phyloP scores from a whole-genome alignment of 2,797 vertebrate species.

The Leuciscus waleckii region DNA sequence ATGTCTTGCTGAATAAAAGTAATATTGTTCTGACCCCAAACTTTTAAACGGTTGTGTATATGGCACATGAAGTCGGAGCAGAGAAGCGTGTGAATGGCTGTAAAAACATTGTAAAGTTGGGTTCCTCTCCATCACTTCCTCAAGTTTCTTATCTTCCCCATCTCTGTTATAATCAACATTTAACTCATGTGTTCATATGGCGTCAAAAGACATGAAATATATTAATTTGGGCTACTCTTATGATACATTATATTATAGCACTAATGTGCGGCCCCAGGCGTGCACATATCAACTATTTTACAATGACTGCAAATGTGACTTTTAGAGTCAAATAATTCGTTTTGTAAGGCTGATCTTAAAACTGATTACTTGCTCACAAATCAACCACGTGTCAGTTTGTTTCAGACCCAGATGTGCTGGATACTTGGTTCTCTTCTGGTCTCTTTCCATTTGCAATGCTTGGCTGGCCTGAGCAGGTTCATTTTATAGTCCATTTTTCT shows the following conservation, averaged over 20 bases:
- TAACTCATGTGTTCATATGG: slow-evolving; percentile 12
- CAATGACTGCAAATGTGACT: background rate
- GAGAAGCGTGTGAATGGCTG: slow-evolving; percentile 23
- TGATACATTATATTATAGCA: background rate
- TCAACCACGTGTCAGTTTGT: background rate
- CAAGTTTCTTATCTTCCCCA: slow-evolving; percentile 41
- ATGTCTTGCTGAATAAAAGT: background rate
- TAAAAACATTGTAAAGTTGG: slow-evolving; percentile 42
- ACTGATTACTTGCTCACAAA: background rate
- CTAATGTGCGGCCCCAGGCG: background rate
- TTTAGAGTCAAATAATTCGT: background rate
- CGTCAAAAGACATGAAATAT: background rate
- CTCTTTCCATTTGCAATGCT: slow-evolving; percentile 90
- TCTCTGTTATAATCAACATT: slow-evolving; percentile 38
- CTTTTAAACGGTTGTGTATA: background rate
- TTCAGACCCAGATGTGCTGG: slow-evolving; percentile 88
- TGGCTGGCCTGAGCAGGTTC: slow-evolving; percentile 88
- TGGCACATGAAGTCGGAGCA: background rate
- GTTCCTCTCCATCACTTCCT: slow-evolving; percentile 30
- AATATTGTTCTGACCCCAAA: background rate
- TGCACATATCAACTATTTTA: background rate
- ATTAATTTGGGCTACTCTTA: background rate
- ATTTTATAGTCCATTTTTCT: background rate
- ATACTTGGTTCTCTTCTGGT: slow-evolving; percentile 92
- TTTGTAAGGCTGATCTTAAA: background rate